Conservation (phyloP, 2,888 invertebrate genomes). For the Noctua fimbriata region DNA sequence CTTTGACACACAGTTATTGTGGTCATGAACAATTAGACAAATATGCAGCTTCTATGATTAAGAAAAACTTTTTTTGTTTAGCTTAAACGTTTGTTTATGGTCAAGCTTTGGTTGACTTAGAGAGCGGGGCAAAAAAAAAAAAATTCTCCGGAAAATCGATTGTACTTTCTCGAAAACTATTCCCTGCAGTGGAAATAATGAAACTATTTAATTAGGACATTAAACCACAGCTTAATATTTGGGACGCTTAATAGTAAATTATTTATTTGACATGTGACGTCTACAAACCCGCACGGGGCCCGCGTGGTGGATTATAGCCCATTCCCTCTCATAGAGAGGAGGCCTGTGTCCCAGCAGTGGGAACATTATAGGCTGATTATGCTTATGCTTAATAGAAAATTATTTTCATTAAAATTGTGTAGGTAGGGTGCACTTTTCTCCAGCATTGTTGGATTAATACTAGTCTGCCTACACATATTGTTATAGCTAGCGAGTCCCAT, state of each 20-base stretch:
- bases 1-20: constrained; percentile 52
- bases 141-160: too few species aligned
- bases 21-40: constrained; percentile 27
- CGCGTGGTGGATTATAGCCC: too few species aligned
- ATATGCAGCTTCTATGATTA: constrained; percentile 22
- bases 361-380: too few species aligned
- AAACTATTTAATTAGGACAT: background rate
- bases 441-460: background rate
- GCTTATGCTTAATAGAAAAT: too few species aligned
- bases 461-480: background rate
- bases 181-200: background rate
- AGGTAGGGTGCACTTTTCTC: too few species aligned
- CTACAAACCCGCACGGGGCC: too few species aligned
- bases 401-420: background rate
- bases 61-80: background rate
- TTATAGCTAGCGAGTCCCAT: background rate
- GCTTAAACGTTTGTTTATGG: background rate
- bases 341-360: too few species aligned
- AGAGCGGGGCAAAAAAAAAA: background rate
- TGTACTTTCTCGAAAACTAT: background rate
- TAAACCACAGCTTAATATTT: background rate
- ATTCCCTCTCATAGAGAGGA: too few species aligned
- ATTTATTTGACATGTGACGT: too few species aligned
- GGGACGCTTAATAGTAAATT: background rate
- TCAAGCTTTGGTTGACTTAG: background rate